These are phyloP conservation scores for Aramus guarauna DNA, from an alignment of 2,113 vertebrate genomes.

Conservation along the genomic window DNA sequence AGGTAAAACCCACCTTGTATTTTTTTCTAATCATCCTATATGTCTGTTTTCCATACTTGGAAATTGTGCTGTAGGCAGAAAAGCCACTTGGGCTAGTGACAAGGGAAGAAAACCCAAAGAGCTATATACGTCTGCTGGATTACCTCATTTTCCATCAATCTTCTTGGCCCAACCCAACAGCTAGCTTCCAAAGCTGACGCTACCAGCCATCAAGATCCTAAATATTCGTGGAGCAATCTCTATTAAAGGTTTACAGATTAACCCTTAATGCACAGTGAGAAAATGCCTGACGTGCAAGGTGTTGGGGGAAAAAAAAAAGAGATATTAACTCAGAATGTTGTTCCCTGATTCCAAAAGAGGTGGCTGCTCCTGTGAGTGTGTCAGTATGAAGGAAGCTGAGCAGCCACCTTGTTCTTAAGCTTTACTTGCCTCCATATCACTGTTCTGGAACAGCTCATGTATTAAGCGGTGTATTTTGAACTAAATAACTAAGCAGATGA, in stretches of 20 bases:
- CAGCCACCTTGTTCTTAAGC: background rate
- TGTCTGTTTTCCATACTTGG: background rate
- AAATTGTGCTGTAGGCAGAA: background rate
- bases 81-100: background rate
- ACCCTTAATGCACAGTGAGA: background rate
- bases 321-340: background rate
- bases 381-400: background rate
- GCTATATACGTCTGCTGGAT: background rate
- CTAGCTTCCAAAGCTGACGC: background rate
- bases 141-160: background rate
- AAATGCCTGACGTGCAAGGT: background rate
- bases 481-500: background rate
- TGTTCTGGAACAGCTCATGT: background rate
- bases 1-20: background rate
- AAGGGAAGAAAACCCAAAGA: background rate
- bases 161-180: background rate
- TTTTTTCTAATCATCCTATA: background rate
- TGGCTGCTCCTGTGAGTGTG: background rate
- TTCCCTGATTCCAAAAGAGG: background rate
- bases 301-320: accelerated
- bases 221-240: background rate
- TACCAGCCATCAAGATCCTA: background rate
- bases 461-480: background rate
- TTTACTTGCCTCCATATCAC: background rate
- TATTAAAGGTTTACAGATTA: background rate